Conservation (phyloP, 1,140 invertebrate species). For the Aphidius ervi region DNA sequence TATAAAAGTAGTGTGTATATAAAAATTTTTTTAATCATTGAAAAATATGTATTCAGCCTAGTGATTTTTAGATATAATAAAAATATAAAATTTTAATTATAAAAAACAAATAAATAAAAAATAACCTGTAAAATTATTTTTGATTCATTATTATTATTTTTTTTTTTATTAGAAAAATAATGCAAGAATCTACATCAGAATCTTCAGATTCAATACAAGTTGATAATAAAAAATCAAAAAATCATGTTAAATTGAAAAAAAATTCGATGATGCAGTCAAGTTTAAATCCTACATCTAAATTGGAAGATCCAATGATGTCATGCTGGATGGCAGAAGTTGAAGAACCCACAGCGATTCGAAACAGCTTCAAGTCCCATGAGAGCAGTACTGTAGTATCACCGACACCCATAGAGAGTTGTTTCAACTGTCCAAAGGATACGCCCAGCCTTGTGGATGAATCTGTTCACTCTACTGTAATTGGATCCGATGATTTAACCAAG, state of each 20-base stretch:
- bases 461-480: conserved; percentile 15
- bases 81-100: too few species aligned
- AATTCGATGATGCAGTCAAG: conserved; percentile 26
- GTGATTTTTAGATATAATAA: too few species aligned
- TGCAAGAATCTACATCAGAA: too few species aligned
- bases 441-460: conserved; percentile 13
- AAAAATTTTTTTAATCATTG: too few species aligned
- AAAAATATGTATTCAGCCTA: too few species aligned
- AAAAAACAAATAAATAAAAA: too few species aligned
- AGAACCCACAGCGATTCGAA: conserved; percentile 16
- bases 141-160: too few species aligned
- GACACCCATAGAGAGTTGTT: conserved; percentile 26
- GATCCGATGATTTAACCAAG: conserved; percentile 12
- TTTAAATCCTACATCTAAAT: conserved; percentile 36
- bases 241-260: not conserved
- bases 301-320: conserved; percentile 17
- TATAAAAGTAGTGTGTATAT: too few species aligned
- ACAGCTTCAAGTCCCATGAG: conserved; percentile 29
- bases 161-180: too few species aligned
- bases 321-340: conserved; percentile 13
- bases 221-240: conserved; percentile 4
- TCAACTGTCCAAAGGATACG: conserved; percentile 19
- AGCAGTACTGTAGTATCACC: conserved; percentile 16
- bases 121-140: too few species aligned
- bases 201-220: not conserved